Conservation (phyloP, 2,797 vertebrate genomes). For the Protonibea diacanthus region DNA sequence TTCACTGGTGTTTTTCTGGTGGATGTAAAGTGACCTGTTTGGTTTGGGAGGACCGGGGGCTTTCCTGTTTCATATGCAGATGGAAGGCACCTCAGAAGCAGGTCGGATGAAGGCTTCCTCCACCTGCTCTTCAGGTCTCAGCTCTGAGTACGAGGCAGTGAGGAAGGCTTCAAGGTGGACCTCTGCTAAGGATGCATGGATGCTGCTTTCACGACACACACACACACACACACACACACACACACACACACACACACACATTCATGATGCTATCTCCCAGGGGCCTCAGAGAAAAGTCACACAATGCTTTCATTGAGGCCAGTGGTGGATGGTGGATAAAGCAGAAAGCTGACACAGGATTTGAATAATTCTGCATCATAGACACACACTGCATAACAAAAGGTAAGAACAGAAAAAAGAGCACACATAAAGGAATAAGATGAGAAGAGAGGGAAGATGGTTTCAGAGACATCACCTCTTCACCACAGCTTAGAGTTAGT, state of each 20-base stretch:
- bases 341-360: slow-evolving; percentile 68
- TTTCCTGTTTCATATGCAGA: slow-evolving; percentile 75
- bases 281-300: slow-evolving; percentile 66
- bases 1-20: slow-evolving; percentile 30
- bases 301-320: slow-evolving; percentile 71
- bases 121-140: slow-evolving; percentile 30
- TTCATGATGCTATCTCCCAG: slow-evolving; percentile 54
- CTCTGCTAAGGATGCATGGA: slow-evolving; percentile 56
- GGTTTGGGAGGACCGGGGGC: slow-evolving; percentile 46
- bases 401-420: slow-evolving; percentile 55
- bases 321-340: slow-evolving; percentile 59
- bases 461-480: slow-evolving; percentile 17
- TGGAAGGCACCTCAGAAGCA: slow-evolving; percentile 55
- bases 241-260: slow-evolving; percentile 19
- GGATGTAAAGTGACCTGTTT: slow-evolving; percentile 71
- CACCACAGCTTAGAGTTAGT: neutral
- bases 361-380: slow-evolving; percentile 84
- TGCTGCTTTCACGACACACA: slow-evolving; percentile 15
- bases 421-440: neutral
- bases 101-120: slow-evolving; percentile 52
- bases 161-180: slow-evolving; percentile 76
- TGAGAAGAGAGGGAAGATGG: neutral
- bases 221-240: neutral
- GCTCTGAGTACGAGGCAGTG: slow-evolving; percentile 59
- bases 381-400: slow-evolving; percentile 74